Evolutionary conservation across 2,888 invertebrate genomes (phyloP), one percentile per base, ranked within the genome.

Genomic region (Notodonta dromedarius): DNA sequence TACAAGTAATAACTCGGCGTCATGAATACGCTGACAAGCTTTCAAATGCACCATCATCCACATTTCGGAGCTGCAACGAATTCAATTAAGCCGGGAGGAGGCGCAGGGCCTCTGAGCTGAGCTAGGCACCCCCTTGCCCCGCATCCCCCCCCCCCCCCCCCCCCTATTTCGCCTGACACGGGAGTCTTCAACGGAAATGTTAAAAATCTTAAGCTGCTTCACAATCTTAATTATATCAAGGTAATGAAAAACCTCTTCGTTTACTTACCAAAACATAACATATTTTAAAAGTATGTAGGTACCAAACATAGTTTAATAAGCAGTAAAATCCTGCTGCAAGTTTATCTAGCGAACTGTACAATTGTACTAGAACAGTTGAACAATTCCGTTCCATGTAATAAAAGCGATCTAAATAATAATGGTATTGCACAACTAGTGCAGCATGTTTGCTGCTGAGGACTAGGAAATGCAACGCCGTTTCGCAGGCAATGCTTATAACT

Each of bases 51-150:
- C 54, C 63, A 61, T 35, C 44, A 8, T 0, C 51, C 6, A 57
- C 52, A 67, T 77, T 75, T 61, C 35, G 73, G 71, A 72, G 69
- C 69, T 72, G 69, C 75, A 77, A 73, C 73, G 74, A 76, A 81
- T 81, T 80, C 79, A 81, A 82, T 82, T 82, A 82, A 76, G 74
- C 68, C 62, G 61, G 67, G 79, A 76, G 74, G 69, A 62, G 62
- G 67, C 62, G 68, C 70, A 60, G 57, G 62, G 58, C 61, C 42
- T 24, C 55, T 42, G 35, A 5, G 35, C 5, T 58, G 51, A 9
- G 59, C 24, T 9, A 9, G 4, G 51, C 16, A 24, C 24, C 44
- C 12, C 13, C 50, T 24, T 44, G 32, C 5, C 32, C 16, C 12
- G 8, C 55, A 0, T n/a, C 13, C 46, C 44, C 32, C 9, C 12